Conservation (phyloP, 1,140 invertebrate species). For the Catajapyx aquilonaris region DNA sequence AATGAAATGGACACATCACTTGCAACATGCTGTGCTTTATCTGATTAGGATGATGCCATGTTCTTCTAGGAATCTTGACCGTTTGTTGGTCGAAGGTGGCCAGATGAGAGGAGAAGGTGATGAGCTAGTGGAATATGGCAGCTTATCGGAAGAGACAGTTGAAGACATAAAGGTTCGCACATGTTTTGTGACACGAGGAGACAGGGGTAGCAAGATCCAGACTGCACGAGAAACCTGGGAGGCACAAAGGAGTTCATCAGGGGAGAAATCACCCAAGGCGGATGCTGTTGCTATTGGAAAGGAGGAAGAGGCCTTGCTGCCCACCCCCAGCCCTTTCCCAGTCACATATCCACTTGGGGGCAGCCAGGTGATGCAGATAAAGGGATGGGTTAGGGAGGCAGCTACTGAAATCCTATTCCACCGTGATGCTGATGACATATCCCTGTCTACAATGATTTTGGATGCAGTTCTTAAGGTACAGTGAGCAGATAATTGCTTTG, state of each 20-base stretch:
- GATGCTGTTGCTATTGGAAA: too few species aligned
- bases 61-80: constrained; percentile 6
- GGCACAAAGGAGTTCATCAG: too few species aligned
- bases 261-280: too few species aligned
- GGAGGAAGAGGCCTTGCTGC: constrained; percentile 19
- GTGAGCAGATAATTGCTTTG: too few species aligned
- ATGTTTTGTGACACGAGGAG: constrained; percentile 62
- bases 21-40: not conserved
- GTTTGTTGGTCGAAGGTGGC: constrained; percentile 5
- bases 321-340: constrained; percentile 16
- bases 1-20: not conserved
- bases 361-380: constrained; percentile 32
- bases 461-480: constrained; percentile 52
- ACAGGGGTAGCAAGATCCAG: constrained; percentile 36
- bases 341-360: constrained; percentile 52
- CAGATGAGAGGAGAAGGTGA: constrained; percentile 5
- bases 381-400: constrained; percentile 49
- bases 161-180: constrained; percentile 46
- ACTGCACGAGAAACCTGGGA: too few species aligned
- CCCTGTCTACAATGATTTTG: constrained; percentile 60
- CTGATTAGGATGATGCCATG: too few species aligned
- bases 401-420: constrained; percentile 67
- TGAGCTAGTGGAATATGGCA: not conserved
- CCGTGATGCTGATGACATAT: constrained; percentile 59
- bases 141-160: constrained; percentile 16